Evolutionary conservation across 2,797 vertebrate species (phyloP).

Genomic region (Erpetoichthys calabaricus): DNA sequence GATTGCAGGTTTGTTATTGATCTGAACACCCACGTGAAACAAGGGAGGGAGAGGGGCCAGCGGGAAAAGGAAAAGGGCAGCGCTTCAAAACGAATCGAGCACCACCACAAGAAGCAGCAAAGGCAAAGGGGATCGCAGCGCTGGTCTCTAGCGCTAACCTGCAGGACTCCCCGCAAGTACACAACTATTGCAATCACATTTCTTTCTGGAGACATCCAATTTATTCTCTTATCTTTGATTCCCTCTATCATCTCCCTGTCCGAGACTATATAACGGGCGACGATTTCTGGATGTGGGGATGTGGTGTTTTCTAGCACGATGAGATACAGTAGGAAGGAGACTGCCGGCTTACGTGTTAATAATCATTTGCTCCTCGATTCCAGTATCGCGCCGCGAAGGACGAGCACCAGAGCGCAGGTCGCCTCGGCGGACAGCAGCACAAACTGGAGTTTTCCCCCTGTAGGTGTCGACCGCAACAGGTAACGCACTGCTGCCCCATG

Average conservation of each 20-base stretch:
- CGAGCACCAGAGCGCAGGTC: not conserved
- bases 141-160: too few relatives aligned
- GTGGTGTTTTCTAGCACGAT: not conserved
- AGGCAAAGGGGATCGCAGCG: too few relatives aligned
- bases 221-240: too few relatives aligned
- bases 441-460: slow-evolving; percentile 1
- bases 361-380: not conserved
- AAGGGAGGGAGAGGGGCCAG: too few relatives aligned
- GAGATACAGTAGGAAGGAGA: slow-evolving; percentile 1
- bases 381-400: not conserved
- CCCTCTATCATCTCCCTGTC: too few relatives aligned
- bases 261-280: too few relatives aligned
- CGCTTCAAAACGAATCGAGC: too few relatives aligned
- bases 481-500: not conserved
- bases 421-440: slow-evolving; percentile 1
- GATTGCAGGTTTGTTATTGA: not conserved
- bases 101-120: too few relatives aligned
- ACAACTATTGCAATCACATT: too few relatives aligned
- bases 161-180: too few relatives aligned
- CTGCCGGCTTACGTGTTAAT: not conserved
- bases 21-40: not conserved
- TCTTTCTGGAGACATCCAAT: too few relatives aligned
- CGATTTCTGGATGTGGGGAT: not conserved
- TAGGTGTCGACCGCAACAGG: not conserved
- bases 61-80: too few relatives aligned